Base-by-base conservation (phyloP, 2,888 invertebrate species). In the Taenaris catops region DNA sequence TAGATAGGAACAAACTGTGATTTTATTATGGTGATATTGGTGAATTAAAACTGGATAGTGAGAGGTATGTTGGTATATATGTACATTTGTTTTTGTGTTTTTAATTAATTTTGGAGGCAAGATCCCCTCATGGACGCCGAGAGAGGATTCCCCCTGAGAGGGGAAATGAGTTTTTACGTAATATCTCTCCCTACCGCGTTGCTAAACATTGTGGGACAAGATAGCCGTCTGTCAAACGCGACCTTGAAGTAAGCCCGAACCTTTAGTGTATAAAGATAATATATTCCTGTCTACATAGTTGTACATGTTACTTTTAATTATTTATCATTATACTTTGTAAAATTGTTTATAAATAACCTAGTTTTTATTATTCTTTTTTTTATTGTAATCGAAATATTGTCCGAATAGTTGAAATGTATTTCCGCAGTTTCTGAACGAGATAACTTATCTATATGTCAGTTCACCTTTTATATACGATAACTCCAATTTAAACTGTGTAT, bases 1-100 rank as follows among this genome's bases (percentile, higher is more conserved):
- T 65, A 73, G 61, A 68, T 81, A 83, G 62, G 72, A 83, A 80
- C 81, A 71, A 83, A 83, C 86, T 86, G 86, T 86, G 86, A 86
- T 86, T 79, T n/a, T 78, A 72, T 63, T 68, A 72, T 76, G 79
- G 86, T 86, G 86, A 86, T 86, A 84, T 68, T 73, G 81, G 76
- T 72, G 76, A 67, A 51, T 63, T 65, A 68, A 71, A 76, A 70
- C 31, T 32, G 72, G 66, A 74, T 70, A 70, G 65, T 66, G 61
- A 65, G 67, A 83, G 86, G 84, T 86, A 70, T 44, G 58, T 52
- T n/a, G n/a, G n/a, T n/a, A n/a, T n/a, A n/a, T n/a, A n/a, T n/a
- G n/a, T n/a, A n/a, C n/a, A n/a, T n/a, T n/a, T 53, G 35, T 58
- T 57, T 55, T 55, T 58, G 55, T 29, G 7, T 38, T 34, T 21